Evolutionary conservation across 2,888 invertebrate genomes (phyloP).

Genomic region (Zaprionus obscuricornis): DNA sequence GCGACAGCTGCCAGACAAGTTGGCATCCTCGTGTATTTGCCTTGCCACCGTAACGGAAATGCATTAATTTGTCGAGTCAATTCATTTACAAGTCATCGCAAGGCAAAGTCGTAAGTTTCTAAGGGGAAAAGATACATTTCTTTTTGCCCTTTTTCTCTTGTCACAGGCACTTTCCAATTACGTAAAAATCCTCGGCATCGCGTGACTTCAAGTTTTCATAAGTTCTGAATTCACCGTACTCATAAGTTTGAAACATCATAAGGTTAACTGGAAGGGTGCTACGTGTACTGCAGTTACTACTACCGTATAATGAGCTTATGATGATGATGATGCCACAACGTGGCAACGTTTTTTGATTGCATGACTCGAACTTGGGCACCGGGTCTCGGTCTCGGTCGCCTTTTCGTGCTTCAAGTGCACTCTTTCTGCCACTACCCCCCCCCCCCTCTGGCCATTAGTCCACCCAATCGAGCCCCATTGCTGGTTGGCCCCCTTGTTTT

Average conservation of each 20-base stretch:
- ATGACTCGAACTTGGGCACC: constrained; percentile 48
- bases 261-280: constrained; percentile 6
- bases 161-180: constrained; percentile 72
- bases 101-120: constrained; percentile 16
- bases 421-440: too few relatives aligned
- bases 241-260: constrained; percentile 9
- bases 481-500: background rate
- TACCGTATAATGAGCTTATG: constrained; percentile 64
- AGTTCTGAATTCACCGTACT: constrained; percentile 22
- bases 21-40: constrained; percentile 47
- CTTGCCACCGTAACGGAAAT: constrained; percentile 64
- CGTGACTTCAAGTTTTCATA: constrained; percentile 52
- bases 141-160: constrained; percentile 4
- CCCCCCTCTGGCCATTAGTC: too few relatives aligned
- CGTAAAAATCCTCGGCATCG: constrained; percentile 59
- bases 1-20: constrained; percentile 45
- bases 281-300: constrained; percentile 10
- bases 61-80: constrained; percentile 77
- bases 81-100: constrained; percentile 48
- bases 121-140: constrained; percentile 5
- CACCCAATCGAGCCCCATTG: too few relatives aligned
- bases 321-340: too few relatives aligned
- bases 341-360: constrained; percentile 13
- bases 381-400: constrained; percentile 42
- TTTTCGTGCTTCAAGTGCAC: constrained; percentile 45